Evolutionary conservation across 2,113 vertebrate species (phyloP).

Genomic region (Strix aluco): DNA sequence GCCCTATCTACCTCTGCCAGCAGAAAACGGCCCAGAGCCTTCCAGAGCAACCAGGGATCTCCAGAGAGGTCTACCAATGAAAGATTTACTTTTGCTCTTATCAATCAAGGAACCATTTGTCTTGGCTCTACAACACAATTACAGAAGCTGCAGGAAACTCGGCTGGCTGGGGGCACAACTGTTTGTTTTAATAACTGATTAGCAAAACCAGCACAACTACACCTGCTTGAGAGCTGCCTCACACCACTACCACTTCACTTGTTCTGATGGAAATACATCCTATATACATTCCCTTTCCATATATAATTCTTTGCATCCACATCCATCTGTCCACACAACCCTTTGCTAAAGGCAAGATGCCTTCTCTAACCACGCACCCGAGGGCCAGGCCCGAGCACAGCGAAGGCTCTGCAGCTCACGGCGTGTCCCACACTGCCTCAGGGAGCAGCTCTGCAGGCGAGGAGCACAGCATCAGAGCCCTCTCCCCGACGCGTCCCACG

Average conservation of each 20-base stretch:
- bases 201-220: background rate
- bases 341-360: background rate
- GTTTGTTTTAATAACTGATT: background rate
- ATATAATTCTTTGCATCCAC: background rate
- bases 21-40: background rate
- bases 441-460: background rate
- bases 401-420: background rate
- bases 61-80: background rate
- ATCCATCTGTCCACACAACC: background rate
- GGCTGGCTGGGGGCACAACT: background rate
- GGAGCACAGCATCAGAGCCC: rapidly evolving
- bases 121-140: background rate
- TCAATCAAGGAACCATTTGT: background rate
- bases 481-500: rapidly evolving
- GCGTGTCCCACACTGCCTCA: background rate
- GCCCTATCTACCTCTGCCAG: background rate
- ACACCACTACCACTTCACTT: background rate
- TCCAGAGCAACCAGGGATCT: background rate
- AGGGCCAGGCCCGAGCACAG: background rate
- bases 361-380: background rate
- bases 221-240: background rate
- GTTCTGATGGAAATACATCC: background rate
- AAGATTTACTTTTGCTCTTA: background rate
- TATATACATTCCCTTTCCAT: background rate
- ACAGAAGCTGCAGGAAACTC: background rate